Evolutionary conservation across 2,888 invertebrate species (phyloP).

Genomic region (Disparrhopalites patrizii): DNA sequence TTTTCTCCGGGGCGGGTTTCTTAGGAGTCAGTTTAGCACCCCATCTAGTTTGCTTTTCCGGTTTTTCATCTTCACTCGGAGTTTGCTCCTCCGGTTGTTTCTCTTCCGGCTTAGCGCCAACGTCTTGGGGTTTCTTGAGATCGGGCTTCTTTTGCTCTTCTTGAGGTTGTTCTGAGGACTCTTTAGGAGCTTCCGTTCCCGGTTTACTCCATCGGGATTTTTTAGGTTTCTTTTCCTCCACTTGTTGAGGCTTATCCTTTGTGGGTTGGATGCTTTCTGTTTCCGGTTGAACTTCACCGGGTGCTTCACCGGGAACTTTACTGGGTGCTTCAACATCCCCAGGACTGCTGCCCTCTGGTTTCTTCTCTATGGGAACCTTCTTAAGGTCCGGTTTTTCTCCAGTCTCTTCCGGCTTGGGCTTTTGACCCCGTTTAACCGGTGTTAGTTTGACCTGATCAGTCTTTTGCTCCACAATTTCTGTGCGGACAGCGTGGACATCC

Average conservation of each 20-base stretch:
- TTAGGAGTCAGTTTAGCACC: not conserved
- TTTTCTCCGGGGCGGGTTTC: not conserved
- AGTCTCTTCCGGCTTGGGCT: slow-evolving; percentile 9
- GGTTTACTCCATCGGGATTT: not conserved
- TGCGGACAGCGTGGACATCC: not conserved
- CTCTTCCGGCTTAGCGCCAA: no score
- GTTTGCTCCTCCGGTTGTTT: not conserved
- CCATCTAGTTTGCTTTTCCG: slow-evolving; percentile 13
- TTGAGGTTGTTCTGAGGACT: slow-evolving; percentile 4
- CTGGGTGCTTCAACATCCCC: slow-evolving; percentile 24
- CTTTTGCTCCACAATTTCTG: not conserved
- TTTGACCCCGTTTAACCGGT: slow-evolving; percentile 6
- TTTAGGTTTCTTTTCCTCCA: slow-evolving; percentile 4
- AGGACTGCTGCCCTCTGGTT: not conserved
- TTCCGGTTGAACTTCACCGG: not conserved
- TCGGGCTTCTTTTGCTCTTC: slow-evolving; percentile 41
- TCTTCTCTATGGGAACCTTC: not conserved
- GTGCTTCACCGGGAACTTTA: slow-evolving; percentile 47
- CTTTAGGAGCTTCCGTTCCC: not conserved
- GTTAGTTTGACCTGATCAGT: not conserved
- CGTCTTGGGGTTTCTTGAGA: no score
- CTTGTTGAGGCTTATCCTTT: not conserved
- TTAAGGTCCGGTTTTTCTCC: slow-evolving; percentile 32
- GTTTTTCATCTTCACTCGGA: slow-evolving; percentile 10
- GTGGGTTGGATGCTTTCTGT: not conserved